Conservation (phyloP, 2,888 invertebrate species). For the Bimastos eiseni region DNA sequence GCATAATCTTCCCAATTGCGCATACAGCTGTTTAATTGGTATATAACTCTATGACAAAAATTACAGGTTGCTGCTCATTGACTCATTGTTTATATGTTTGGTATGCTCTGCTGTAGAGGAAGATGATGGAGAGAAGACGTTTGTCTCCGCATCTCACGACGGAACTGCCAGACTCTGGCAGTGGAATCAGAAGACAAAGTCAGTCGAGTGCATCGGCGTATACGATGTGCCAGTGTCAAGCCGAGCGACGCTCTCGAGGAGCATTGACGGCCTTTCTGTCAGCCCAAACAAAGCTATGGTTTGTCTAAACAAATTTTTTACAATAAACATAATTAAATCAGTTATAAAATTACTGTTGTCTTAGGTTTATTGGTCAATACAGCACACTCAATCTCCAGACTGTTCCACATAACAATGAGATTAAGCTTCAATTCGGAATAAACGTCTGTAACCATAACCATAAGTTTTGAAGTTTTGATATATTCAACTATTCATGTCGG, state of each 20-base stretch:
- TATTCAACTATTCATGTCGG: no score
- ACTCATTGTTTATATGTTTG: background rate
- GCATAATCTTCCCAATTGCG: no score
- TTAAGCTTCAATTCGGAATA: no score
- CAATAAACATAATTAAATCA: background rate
- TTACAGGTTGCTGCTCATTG: background rate
- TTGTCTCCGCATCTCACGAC: slow-evolving; percentile 80
- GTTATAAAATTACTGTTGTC: no score
- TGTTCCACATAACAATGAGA: no score
- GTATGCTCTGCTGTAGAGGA: slow-evolving; percentile 33
- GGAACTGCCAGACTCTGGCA: slow-evolving; percentile 88
- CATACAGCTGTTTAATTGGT: no score
- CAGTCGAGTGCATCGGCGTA: slow-evolving; percentile 77
- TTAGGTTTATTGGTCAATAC: no score
- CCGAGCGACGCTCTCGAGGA: slow-evolving; percentile 64
- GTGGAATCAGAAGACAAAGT: slow-evolving; percentile 63
- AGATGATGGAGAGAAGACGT: slow-evolving; percentile 43
- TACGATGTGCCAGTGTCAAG: slow-evolving; percentile 73
- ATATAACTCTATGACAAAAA: no score
- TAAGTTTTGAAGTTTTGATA: no score
- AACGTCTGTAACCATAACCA: no score
- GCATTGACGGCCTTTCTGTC: slow-evolving; percentile 83
- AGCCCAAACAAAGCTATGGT: slow-evolving; percentile 68
- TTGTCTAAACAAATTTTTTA: background rate
- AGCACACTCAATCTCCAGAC: no score